Evolutionary conservation across 2,113 vertebrate species (phyloP), one percentile per base, ranked within the genome.

Genomic region (Sula dactylatra): DNA sequence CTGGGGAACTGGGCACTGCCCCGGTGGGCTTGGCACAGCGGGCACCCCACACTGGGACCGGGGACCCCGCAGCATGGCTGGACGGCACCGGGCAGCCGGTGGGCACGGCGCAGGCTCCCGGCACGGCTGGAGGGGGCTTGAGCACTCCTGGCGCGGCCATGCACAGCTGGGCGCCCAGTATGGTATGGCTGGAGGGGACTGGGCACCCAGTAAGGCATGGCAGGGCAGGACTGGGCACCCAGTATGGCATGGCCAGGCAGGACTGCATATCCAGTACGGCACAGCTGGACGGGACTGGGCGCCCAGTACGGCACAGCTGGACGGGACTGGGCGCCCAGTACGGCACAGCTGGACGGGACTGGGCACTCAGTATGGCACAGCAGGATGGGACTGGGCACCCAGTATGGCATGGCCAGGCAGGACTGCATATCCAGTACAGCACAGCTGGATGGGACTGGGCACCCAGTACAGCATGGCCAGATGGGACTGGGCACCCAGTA

Each of bases 271-370:
- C 83, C 38, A 22, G 42, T 40, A 55, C 5, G 7, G 58, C 32
- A 24, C 2, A 0, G 24, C 31, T 1, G 1, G 11, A 7, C 1
- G 2, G 40, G 10, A 56, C 40, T 24, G 78, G 40, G 29, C 1
- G 4, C 12, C 62, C 40, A 7, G 18, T 44, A 14, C 9, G 16
- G 54, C 29, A 16, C 6, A 1, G 29, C 54, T 4, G 2, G 27
- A 16, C 4, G 6, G 40, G 21, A 59, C 5, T 54, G 59, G 31
- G 18, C 0, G 2, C 11, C n/a, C 10, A 6, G 67, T 20, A 17
- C 7, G 36, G 29, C 27, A n/a, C 13, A 7, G 54, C 54, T 4
- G 3, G 55, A 21, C 10, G 5, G 32, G 8, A 22, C 56, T 45
- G 72, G 71, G 16, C 0, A 2, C 11, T n/a, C 10, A 6, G 67